Evolutionary conservation across 2,797 vertebrate genomes (phyloP).

Genomic region (Toxotes lorentzi): DNA sequence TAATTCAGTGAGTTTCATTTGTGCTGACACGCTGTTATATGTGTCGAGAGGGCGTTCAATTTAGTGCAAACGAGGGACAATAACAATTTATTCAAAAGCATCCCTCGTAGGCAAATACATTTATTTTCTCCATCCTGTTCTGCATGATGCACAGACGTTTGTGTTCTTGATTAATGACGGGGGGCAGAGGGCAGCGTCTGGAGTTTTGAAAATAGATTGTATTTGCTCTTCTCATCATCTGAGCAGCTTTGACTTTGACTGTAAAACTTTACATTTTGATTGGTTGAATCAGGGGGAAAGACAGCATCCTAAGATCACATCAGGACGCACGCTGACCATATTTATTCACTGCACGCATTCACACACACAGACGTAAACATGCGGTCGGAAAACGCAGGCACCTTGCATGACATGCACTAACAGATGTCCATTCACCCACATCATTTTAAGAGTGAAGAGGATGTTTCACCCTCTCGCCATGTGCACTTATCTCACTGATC

Average conservation of each 20-base stretch:
- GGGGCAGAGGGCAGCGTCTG: constrained; percentile 5
- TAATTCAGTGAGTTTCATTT: constrained; percentile 44
- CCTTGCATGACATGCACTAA: constrained; percentile 18
- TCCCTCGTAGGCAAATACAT: constrained; percentile 9
- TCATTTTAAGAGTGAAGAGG: neutral
- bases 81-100: constrained; percentile 24
- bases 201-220: constrained; percentile 21
- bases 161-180: constrained; percentile 24
- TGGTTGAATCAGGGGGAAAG: neutral
- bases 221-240: constrained; percentile 16
- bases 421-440: constrained; percentile 23
- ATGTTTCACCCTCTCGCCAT: neutral
- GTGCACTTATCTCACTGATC: neutral
- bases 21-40: constrained; percentile 38
- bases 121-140: constrained; percentile 30
- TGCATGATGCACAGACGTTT: constrained; percentile 27
- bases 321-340: neutral
- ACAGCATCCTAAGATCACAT: neutral
- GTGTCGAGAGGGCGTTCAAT: constrained; percentile 46
- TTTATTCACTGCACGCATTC: constrained; percentile 12
- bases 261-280: constrained; percentile 5
- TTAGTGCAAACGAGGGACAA: constrained; percentile 20
- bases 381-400: constrained; percentile 9
- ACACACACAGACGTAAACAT: neutral
- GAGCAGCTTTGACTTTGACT: constrained; percentile 11